Percentiles rank a stretch among this genome's conserved stretches.
phyloP scores from a whole-genome alignment of 2,797 vertebrate genomes.

The Ctenochaetus hawaiiensis region DNA sequence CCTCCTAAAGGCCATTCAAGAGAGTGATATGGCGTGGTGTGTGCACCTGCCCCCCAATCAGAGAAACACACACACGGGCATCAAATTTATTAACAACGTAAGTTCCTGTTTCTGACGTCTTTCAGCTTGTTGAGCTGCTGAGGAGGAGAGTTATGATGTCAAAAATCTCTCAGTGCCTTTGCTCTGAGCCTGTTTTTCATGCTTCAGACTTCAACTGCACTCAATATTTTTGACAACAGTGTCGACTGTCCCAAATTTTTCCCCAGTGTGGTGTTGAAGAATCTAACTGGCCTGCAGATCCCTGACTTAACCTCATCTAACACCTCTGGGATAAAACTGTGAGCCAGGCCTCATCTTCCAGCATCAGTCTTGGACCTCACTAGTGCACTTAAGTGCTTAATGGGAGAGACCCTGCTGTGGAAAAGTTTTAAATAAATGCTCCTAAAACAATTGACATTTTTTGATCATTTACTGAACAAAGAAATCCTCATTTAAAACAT shows the following conservation, averaged over 20 bases:
- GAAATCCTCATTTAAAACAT: too few species aligned
- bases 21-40: conserved; percentile 24
- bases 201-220: neutral
- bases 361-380: neutral
- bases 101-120: conserved; percentile 3
- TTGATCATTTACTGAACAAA: too few species aligned
- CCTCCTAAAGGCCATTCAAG: conserved; percentile 59
- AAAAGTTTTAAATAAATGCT: too few species aligned
- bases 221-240: too few species aligned
- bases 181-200: neutral
- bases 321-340: neutral
- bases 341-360: neutral
- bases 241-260: neutral
- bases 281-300: neutral
- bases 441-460: too few species aligned
- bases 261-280: neutral
- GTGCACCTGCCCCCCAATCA: conserved; percentile 60
- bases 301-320: neutral
- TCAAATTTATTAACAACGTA: conserved; percentile 19
- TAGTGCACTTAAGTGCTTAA: neutral
- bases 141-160: neutral
- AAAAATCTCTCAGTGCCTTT: neutral
- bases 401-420: too few species aligned
- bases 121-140: neutral
- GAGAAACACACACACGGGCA: conserved; percentile 3